phyloP scores from a whole-genome alignment of 2,797 vertebrate genomes.

The Selene dorsalis region DNA sequence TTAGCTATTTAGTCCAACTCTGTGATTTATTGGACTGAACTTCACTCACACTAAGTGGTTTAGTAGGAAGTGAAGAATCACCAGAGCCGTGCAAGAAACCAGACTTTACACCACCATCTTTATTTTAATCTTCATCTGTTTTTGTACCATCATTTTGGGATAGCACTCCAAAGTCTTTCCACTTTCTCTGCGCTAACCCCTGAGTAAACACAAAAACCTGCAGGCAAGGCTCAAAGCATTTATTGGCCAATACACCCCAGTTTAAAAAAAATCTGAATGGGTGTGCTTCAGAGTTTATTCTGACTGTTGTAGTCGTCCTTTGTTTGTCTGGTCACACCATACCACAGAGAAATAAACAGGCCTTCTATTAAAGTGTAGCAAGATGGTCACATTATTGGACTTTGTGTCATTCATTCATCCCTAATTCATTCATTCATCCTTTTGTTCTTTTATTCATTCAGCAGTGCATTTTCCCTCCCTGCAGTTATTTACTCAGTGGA shows the following conservation, averaged over 20 bases:
- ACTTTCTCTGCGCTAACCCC: constrained; percentile 47
- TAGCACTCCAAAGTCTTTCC: constrained; percentile 40
- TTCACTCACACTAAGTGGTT: constrained; percentile 6
- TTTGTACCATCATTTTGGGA: constrained; percentile 49
- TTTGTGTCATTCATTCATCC: constrained; percentile 48
- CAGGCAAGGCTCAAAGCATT: constrained; percentile 49
- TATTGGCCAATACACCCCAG: constrained; percentile 51
- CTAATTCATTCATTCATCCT: constrained; percentile 72
- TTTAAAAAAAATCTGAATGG: constrained; percentile 47
- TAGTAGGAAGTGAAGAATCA: constrained; percentile 23
- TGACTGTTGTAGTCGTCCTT: constrained; percentile 27
- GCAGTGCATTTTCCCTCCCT: constrained; percentile 34
- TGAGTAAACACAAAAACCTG: constrained; percentile 58
- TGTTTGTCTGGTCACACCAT: constrained; percentile 8
- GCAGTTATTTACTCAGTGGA: constrained; percentile 67
- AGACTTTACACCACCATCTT: constrained; percentile 29
- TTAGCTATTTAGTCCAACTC: no score
- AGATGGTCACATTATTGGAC: constrained; percentile 28
- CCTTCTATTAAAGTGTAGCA: constrained; percentile 3
- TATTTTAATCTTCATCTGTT: constrained; percentile 47
- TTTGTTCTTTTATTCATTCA: constrained; percentile 69
- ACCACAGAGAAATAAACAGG: background rate
- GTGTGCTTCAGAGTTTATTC: constrained; percentile 35
- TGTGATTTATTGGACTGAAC: constrained; percentile 1
- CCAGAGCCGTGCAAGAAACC: background rate